Evolutionary conservation across 1,140 invertebrate genomes (phyloP).

Genomic region (Holcopasites calliopsidis): DNA sequence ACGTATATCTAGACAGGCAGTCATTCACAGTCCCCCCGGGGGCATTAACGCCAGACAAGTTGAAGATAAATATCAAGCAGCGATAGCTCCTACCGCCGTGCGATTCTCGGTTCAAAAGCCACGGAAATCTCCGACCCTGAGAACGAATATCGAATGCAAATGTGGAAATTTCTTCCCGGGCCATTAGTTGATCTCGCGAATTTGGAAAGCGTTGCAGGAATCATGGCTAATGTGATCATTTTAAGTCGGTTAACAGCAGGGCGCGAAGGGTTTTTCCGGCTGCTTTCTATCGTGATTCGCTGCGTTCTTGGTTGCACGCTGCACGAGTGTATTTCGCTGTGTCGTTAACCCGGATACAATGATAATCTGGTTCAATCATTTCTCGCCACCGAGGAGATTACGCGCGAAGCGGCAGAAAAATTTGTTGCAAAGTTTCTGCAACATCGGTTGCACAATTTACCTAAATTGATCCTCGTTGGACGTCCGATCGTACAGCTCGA

Average conservation of each 20-base stretch:
- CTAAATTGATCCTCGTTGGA: too few relatives aligned
- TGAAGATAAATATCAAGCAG: neutral
- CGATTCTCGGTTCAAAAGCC: neutral
- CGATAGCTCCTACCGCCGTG: neutral
- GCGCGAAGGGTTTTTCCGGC: neutral
- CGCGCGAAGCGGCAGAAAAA: too few relatives aligned
- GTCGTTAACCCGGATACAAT: too few relatives aligned
- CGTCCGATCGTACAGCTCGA: too few relatives aligned
- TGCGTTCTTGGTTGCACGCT: neutral
- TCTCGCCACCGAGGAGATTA: neutral
- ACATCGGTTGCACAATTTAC: too few relatives aligned
- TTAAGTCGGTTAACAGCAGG: too few relatives aligned
- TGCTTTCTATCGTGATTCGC: neutral
- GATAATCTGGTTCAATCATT: slow-evolving; percentile 2
- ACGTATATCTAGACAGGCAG: neutral
- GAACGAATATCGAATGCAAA: too few relatives aligned
- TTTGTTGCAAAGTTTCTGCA: too few relatives aligned
- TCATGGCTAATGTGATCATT: too few relatives aligned
- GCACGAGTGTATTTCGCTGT: too few relatives aligned
- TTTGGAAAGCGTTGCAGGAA: neutral
- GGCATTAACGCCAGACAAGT: neutral
- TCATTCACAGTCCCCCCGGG: neutral
- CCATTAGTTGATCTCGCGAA: neutral
- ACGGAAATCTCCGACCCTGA: slow-evolving; percentile 6
- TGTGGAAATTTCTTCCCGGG: slow-evolving; percentile 4